Conservation (phyloP, 2,888 invertebrate genomes). For the Perizoma flavofasciatum region DNA sequence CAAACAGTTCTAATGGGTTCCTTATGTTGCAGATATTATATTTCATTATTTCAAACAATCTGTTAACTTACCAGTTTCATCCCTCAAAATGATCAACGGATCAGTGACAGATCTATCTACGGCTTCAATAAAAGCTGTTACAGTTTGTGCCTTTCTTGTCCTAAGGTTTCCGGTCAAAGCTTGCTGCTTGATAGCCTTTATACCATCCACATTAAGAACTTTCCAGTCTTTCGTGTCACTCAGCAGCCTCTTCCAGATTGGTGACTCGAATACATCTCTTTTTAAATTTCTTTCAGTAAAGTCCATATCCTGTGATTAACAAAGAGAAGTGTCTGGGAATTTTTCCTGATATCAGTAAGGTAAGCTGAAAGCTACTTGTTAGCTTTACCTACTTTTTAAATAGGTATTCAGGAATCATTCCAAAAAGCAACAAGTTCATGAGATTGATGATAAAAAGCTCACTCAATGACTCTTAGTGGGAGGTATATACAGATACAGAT, state of each 20-base stretch:
- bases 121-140: constrained; percentile 70
- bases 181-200: constrained; percentile 67
- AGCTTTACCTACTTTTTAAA: too few species aligned
- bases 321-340: too few species aligned
- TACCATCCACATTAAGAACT: constrained; percentile 59
- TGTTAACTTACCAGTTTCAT: constrained; percentile 59
- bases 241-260: constrained; percentile 63
- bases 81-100: constrained; percentile 69
- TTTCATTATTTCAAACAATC: background rate
- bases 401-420: too few species aligned
- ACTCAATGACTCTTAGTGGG: too few species aligned
- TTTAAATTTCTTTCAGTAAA: constrained; percentile 61
- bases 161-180: constrained; percentile 62
- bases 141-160: constrained; percentile 65
- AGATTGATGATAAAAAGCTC: too few species aligned
- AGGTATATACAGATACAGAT: too few species aligned
- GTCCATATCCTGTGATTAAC: constrained; percentile 66
- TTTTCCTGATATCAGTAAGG: too few species aligned
- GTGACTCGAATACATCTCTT: constrained; percentile 66
- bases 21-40: too few species aligned
- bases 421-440: too few species aligned
- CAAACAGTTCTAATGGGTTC: background rate
- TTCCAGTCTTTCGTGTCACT: constrained; percentile 59
- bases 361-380: too few species aligned
- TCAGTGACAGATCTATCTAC: constrained; percentile 74